phyloP scores from a whole-genome alignment of 2,113 vertebrate species.

The Orthochromis malagaraziensis region DNA sequence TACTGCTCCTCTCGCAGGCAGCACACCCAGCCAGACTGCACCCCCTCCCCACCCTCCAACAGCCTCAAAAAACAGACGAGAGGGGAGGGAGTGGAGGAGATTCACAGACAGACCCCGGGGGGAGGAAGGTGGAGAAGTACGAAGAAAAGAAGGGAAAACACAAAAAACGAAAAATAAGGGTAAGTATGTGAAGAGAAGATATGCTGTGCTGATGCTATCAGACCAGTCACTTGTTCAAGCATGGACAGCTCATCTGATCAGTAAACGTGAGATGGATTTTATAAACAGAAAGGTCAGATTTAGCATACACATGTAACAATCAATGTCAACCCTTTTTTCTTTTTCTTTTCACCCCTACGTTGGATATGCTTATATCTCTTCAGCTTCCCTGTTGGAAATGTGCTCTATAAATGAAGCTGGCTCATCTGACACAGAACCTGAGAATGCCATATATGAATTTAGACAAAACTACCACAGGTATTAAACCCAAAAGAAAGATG shows the following conservation, averaged over 20 bases:
- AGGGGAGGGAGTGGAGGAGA: not conserved
- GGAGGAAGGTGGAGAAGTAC: not conserved
- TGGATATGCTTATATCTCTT: not conserved
- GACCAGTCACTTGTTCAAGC: not conserved
- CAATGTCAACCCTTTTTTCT: not conserved
- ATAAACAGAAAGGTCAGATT: not conserved
- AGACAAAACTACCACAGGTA: not conserved
- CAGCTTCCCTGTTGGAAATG: not conserved
- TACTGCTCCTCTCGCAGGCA: conserved; percentile 23
- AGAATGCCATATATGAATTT: not conserved
- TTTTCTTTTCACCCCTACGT: not conserved
- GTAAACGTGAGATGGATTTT: not conserved
- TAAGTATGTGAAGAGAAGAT: not conserved
- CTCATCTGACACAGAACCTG: not conserved
- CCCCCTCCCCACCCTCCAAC: not conserved
- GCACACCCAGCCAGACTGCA: conserved; percentile 20
- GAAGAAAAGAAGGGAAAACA: not conserved
- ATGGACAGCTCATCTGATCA: not conserved
- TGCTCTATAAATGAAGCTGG: not conserved
- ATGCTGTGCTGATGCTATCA: not conserved
- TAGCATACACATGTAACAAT: not conserved
- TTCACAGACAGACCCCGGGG: not conserved
- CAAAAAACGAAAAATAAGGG: not conserved
- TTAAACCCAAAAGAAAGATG: not conserved
- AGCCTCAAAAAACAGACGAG: conserved; percentile 3